A percentile compares a stretch with the other conserved stretches of the same genome.
Evolutionary conservation across 1,140 invertebrate genomes (phyloP).

Genomic region (Eriocheir sinensis): DNA sequence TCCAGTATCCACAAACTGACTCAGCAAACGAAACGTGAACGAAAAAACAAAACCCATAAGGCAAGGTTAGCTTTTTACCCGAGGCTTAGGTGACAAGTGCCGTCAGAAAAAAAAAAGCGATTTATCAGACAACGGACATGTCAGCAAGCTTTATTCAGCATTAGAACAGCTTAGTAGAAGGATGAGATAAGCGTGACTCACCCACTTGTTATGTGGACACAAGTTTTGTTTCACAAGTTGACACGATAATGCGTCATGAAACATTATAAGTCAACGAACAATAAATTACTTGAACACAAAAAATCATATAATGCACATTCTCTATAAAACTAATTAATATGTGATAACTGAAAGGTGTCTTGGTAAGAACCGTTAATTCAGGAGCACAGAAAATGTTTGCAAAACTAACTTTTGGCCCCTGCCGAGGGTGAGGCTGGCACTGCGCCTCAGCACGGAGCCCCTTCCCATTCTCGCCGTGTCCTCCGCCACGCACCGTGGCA

Average conservation of each 20-base stretch:
- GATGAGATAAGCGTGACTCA: neutral
- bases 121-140: neutral
- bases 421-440: slow-evolving; percentile 54
- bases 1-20: no score
- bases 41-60: neutral
- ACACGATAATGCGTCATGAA: neutral
- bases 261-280: neutral
- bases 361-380: neutral
- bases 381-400: neutral
- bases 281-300: neutral
- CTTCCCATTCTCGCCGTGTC: neutral
- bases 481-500: slow-evolving; percentile 29
- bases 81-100: neutral
- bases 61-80: neutral
- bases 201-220: neutral
- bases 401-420: slow-evolving; percentile 73
- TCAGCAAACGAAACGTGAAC: neutral
- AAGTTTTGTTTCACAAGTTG: neutral
- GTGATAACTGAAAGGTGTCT: neutral
- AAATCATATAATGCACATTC: neutral
- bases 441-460: slow-evolving; percentile 28
- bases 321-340: no score
- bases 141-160: neutral
- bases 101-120: neutral
- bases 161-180: neutral